Evolutionary conservation across 2,888 invertebrate species (phyloP).

Genomic region (Ptilodon capucinus): DNA sequence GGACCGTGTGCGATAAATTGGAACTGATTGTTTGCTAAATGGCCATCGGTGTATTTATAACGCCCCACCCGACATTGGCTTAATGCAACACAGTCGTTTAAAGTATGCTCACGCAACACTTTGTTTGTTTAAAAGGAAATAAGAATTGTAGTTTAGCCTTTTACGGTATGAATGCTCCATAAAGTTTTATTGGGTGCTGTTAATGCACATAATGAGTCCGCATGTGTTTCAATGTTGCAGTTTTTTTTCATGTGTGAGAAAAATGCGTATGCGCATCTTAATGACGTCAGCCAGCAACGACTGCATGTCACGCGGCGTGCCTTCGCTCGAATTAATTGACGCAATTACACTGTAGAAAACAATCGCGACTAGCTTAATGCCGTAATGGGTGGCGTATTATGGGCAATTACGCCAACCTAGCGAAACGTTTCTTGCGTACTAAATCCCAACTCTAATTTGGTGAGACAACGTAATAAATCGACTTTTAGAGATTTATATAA

Average conservation of each 20-base stretch:
- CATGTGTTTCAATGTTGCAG: slow-evolving; percentile 49
- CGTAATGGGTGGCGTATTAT: slow-evolving; percentile 63
- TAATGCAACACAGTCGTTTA: slow-evolving; percentile 17
- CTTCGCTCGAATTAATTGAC: slow-evolving; percentile 73
- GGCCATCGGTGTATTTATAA: slow-evolving; percentile 41
- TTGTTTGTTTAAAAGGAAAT: slow-evolving; percentile 39
- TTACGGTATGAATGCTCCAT: slow-evolving; percentile 49
- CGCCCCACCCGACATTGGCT: slow-evolving; percentile 13
- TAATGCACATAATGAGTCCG: slow-evolving; percentile 51
- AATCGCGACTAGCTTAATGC: slow-evolving; percentile 63
- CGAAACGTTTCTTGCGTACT: slow-evolving; percentile 14
- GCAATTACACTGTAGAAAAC: slow-evolving; percentile 75
- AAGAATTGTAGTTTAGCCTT: slow-evolving; percentile 46
- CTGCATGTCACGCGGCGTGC: slow-evolving; percentile 60
- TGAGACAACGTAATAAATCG: not conserved
- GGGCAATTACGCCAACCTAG: slow-evolving; percentile 49
- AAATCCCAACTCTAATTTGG: not conserved
- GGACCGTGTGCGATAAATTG: slow-evolving; percentile 67
- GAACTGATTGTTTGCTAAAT: slow-evolving; percentile 69
- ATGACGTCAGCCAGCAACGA: slow-evolving; percentile 60
- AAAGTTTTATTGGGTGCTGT: slow-evolving; percentile 55
- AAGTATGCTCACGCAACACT: slow-evolving; percentile 33
- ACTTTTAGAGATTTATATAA: not conserved
- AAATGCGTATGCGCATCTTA: slow-evolving; percentile 68
- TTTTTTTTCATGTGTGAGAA: slow-evolving; percentile 54